Base-by-base conservation (phyloP, 2,113 vertebrate species). In the Indicator indicator region DNA sequence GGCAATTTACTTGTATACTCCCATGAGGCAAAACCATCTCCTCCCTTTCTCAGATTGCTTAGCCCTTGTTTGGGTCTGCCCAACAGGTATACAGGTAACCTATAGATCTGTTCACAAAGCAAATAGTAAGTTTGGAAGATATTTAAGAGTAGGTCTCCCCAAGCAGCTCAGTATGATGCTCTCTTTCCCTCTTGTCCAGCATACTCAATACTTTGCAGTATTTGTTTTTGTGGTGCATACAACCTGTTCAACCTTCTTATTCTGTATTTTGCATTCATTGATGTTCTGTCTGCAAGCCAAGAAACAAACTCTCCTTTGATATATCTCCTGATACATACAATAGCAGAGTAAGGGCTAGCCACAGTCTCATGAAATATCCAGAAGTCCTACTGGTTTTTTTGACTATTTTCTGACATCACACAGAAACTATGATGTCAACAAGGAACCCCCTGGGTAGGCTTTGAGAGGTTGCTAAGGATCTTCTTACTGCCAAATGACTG, bases 401-500 rank as follows among this genome's bases (percentile, higher is more conserved):
- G 28, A 4, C 74, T 86, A 32, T 27, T 90, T 70, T 85, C 65
- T 96, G 86, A 96, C 94, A 83, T 97, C 83, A 63, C 68, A 48
- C n/a, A 64, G 60, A 85, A 44, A 75, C 20, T 62, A 77, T 92
- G 94, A 95, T 91, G 91, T 94, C 85, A 89, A 59, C 77, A 95
- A 94, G 78, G 71, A 97, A 59, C 36, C 83, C 64, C 92, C 75
- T 92, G 90, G 83, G 83, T 96, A 95, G 60, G 33, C 23, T 87
- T 90, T 80, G 86, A 85, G 86, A 81, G 52, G 65, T 89, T 95
- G 76, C 78, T 76, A 46, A 94, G 83, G 71, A 90, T 94, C 67
- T 90, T 73, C 86, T 90, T 89, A 73, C 90, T 88, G 93, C 71
- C 88, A 94, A 95, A 96, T 93, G 33, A 91, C 36, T 94, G 89